A percentile compares a stretch with the other conserved stretches of the same genome.
Evolutionary conservation across 2,888 invertebrate genomes (phyloP).

Genomic region (Drosophila seclusa): DNA sequence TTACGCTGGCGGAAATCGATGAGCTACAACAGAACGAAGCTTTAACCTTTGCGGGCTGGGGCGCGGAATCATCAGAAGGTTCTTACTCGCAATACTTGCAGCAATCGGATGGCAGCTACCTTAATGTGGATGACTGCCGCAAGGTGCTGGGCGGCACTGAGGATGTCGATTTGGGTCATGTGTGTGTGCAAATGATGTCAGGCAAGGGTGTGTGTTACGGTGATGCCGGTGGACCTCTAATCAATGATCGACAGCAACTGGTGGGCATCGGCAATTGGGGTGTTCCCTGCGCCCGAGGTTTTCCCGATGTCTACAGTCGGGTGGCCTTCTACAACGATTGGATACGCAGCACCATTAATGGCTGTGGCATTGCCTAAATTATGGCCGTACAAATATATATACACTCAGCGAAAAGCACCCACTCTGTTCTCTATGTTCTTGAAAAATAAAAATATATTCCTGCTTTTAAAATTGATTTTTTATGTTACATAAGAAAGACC

Average conservation of each 20-base stretch:
- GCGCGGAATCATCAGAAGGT: conserved; percentile 84
- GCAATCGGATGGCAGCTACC: conserved; percentile 86
- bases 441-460: not conserved
- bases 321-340: conserved; percentile 77
- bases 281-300: conserved; percentile 75
- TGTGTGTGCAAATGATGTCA: conserved; percentile 86
- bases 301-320: conserved; percentile 78
- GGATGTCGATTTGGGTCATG: conserved; percentile 86
- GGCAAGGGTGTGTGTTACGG: conserved; percentile 85
- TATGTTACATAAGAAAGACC: not conserved
- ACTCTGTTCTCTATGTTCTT: not conserved
- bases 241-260: conserved; percentile 59
- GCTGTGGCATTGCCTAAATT: conserved; percentile 49
- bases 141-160: conserved; percentile 84
- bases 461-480: not conserved
- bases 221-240: conserved; percentile 77
- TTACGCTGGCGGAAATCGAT: conserved; percentile 85
- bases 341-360: conserved; percentile 67
- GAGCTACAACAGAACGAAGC: conserved; percentile 85
- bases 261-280: conserved; percentile 82
- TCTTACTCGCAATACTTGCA: conserved; percentile 86
- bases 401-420: not conserved
- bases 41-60: conserved; percentile 88
- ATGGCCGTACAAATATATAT: not conserved
- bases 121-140: conserved; percentile 86